Evolutionary conservation across 1,140 invertebrate species (phyloP).

Genomic region (Hetaerina americana): DNA sequence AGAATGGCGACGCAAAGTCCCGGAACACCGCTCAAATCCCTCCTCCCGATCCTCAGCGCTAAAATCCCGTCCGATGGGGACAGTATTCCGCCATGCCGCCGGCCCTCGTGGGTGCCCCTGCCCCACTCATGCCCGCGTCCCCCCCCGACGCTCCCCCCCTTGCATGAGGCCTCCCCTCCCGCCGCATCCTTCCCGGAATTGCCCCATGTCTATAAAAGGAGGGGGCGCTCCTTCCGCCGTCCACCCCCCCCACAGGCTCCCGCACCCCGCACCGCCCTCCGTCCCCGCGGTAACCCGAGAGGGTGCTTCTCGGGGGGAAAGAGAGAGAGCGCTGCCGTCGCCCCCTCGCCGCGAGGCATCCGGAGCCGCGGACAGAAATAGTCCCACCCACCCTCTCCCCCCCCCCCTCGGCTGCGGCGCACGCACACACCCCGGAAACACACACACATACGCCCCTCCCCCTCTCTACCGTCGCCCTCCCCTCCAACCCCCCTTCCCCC

Average conservation of each 20-base stretch:
- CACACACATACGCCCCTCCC: no score
- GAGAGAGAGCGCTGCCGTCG: neutral
- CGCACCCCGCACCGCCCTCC: constrained; percentile 1
- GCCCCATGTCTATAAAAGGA: constrained; percentile 15
- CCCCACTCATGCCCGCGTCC: neutral
- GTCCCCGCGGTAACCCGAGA: constrained; percentile 10
- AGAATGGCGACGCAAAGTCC: no score
- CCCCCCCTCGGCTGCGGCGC: neutral
- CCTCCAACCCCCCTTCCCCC: neutral
- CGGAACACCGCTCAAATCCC: no score
- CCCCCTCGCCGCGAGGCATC: no score
- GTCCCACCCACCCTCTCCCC: neutral
- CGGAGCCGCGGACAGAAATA: neutral
- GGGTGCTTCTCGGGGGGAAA: neutral
- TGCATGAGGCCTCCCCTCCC: neutral
- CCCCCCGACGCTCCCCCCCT: neutral
- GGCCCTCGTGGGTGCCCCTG: neutral
- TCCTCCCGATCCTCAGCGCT: no score
- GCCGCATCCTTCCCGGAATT: neutral
- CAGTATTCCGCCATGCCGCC: neutral
- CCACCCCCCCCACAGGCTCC: neutral
- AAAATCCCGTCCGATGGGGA: no score
- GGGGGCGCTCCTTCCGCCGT: constrained; percentile 3
- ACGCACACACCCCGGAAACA: neutral
- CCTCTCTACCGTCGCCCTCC: neutral